Percentiles rank a stretch among this genome's conserved stretches.
Conservation (phyloP, 2,797 vertebrate species). For the Galago senegalensis region DNA sequence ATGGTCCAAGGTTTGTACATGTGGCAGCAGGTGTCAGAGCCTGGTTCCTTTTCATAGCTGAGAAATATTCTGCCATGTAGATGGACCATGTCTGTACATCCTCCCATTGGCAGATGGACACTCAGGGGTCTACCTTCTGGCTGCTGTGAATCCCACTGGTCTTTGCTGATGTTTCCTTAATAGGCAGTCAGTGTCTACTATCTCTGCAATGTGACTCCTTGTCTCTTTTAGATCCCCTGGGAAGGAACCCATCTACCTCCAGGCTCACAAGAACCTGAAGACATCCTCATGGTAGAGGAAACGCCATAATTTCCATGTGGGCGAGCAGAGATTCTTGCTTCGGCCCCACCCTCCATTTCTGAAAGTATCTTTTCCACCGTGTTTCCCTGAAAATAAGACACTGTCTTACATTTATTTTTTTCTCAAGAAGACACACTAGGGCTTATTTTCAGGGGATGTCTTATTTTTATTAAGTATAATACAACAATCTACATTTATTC, state of each 20-base stretch:
- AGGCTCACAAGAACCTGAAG: background rate
- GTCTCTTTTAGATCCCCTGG: background rate
- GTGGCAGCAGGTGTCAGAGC: too few relatives aligned
- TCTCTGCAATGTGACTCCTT: fast-evolving
- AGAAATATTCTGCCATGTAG: fast-evolving
- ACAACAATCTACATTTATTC: too few relatives aligned
- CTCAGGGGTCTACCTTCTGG: fast-evolving
- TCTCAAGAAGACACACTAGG: too few relatives aligned
- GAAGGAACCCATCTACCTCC: fast-evolving
- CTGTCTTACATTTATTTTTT: too few relatives aligned
- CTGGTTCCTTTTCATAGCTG: fast-evolving
- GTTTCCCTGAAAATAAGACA: too few relatives aligned
- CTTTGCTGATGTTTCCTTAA: background rate
- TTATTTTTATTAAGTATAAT: too few relatives aligned
- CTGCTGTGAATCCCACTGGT: too few relatives aligned
- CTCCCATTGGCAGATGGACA: fast-evolving
- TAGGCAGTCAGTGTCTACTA: too few relatives aligned
- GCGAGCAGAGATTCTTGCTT: background rate
- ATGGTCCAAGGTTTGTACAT: fast-evolving
- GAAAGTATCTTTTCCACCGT: background rate
- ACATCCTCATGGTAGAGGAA: background rate
- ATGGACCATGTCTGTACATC: fast-evolving
- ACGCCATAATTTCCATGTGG: fast-evolving
- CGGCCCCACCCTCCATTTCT: background rate
- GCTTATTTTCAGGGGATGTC: too few relatives aligned